Conservation (phyloP, 2,113 vertebrate species). For the Sapayoa aenigma region DNA sequence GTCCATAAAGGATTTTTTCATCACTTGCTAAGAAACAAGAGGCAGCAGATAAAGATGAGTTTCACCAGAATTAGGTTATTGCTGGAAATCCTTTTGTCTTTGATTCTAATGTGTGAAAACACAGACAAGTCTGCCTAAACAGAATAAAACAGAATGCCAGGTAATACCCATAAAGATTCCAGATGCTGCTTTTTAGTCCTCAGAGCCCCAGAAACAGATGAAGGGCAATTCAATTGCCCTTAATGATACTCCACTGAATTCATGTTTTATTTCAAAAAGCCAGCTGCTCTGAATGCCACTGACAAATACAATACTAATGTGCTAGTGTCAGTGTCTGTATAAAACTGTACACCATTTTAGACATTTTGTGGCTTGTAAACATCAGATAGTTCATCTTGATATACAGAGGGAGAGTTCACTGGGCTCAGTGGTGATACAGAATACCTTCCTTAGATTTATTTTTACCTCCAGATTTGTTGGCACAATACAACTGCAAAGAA, state of each 20-base stretch:
- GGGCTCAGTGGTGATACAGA: background rate
- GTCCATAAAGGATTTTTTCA: background rate
- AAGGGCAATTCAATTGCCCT: slow-evolving; percentile 43
- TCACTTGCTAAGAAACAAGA: background rate
- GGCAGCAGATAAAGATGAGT: background rate
- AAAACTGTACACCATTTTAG: background rate
- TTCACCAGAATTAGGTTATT: background rate
- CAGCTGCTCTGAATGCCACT: background rate
- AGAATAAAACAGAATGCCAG: background rate
- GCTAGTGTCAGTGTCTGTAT: background rate
- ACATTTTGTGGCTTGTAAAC: background rate
- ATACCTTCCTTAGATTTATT: background rate
- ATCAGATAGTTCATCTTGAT: background rate
- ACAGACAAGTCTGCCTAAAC: background rate
- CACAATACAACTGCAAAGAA: background rate
- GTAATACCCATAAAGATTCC: slow-evolving; percentile 31
- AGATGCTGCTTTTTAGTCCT: slow-evolving; percentile 6
- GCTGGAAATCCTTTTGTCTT: slow-evolving; percentile 27
- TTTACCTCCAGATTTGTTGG: background rate
- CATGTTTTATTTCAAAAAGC: slow-evolving; percentile 15
- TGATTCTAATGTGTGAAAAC: background rate
- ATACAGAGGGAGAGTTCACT: background rate
- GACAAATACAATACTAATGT: background rate
- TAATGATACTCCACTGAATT: slow-evolving; percentile 14
- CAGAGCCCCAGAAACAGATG: slow-evolving; percentile 4